Base-by-base conservation (phyloP, 2,113 vertebrate genomes). In the Quiscalus mexicanus region DNA sequence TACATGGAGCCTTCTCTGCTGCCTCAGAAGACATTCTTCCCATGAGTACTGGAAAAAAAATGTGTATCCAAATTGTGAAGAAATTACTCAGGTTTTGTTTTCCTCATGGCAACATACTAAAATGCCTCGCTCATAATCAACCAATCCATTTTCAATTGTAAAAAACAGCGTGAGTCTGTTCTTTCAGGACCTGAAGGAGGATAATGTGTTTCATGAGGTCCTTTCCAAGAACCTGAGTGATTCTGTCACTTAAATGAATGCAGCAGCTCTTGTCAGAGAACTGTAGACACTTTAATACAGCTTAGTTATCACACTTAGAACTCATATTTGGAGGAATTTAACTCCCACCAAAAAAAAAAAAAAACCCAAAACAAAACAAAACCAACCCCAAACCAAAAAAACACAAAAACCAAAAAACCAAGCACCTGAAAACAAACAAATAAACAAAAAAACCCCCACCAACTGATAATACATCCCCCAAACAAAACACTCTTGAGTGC, bases 301-400 rank as follows among this genome's bases (percentile, higher is more conserved):
- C 1, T 15, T 22, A 25, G 17, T 28, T 58, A 22, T 11, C 10
- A n/a, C 9, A 39, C 8, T 25, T 19, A 8, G 4, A 39, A 31
- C 10, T 60, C 35, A 37, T 1, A 44, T 20, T 42, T 76, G 28
- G 33, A 12, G 3, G 6, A 67, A 56, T 12, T 25, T 39, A 16
- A 0, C 1, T 37, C 12, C 4, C 3, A 8, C 10, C 5, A 35
- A 44, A 64, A 69, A 69, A 5, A 31, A 35, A 49, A 3, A 7
- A 15, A 33, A 12, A 31, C 21, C n/a, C 22, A 31, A 41, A 10
- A 19, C 20, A 30, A 24, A 49, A 11, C 14, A 11, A 21, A 63
- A 56, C 20, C 12, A 21, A 14, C 5, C 31, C 19, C 53, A n/a
- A 31, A 55, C 7, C 30, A 20, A 39, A 20, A 47, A 33, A 17